These are phyloP conservation scores for Drosophila atripex DNA, from an alignment of 2,888 invertebrate species.

Conservation along the genomic window DNA sequence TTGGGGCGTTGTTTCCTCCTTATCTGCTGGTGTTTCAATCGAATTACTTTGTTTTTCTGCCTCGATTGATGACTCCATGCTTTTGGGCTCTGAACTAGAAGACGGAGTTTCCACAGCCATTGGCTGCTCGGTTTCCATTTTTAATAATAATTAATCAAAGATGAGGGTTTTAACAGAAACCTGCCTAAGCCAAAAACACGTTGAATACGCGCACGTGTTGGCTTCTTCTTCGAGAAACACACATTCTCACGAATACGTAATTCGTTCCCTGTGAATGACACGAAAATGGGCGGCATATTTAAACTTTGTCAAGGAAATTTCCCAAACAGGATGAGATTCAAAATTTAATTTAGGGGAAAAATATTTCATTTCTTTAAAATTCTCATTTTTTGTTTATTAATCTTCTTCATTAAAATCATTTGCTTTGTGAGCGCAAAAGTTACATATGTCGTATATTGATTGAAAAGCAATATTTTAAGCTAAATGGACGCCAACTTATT, in stretches of 20 bases:
- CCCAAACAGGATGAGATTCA: background rate
- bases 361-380: constrained; percentile 49
- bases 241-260: background rate
- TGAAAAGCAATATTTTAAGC: constrained; percentile 59
- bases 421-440: constrained; percentile 36
- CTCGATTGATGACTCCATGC: background rate
- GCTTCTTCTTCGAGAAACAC: constrained; percentile 7
- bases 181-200: constrained; percentile 33
- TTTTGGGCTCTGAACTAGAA: background rate
- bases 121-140: constrained; percentile 42
- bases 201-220: constrained; percentile 58
- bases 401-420: constrained; percentile 56
- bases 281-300: background rate
- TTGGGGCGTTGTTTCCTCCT: constrained; percentile 17
- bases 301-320: background rate
- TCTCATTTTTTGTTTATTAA: constrained; percentile 52
- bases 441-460: constrained; percentile 22
- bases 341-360: background rate
- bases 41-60: background rate
- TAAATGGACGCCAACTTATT: constrained; percentile 54
- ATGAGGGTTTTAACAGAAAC: constrained; percentile 3
- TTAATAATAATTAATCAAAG: background rate
- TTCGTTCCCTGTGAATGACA: constrained; percentile 10
- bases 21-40: constrained; percentile 5
- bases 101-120: constrained; percentile 18